phyloP scores from a whole-genome alignment of 1,140 invertebrate species.

The Hypsibius dujardini region DNA sequence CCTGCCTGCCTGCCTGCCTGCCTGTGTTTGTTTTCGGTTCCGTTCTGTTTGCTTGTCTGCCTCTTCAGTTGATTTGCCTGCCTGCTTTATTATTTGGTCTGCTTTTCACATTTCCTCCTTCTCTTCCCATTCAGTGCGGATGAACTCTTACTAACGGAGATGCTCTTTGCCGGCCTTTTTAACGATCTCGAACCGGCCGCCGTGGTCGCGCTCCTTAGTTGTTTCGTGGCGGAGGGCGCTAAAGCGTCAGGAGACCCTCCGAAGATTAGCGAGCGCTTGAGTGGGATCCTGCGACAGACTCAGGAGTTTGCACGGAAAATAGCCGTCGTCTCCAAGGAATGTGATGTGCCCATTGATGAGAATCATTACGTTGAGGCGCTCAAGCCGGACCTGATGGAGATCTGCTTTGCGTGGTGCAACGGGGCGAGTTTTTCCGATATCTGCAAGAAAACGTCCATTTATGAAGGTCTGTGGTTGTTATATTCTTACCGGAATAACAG shows the following conservation, averaged over 20 bases:
- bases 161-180: slow-evolving; percentile 93
- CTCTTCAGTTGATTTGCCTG: too few species aligned
- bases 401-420: slow-evolving; percentile 89
- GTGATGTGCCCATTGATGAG: slow-evolving; percentile 73
- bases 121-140: slow-evolving; percentile 50
- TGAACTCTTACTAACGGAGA: slow-evolving; percentile 89
- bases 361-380: slow-evolving; percentile 79
- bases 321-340: slow-evolving; percentile 58
- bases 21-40: too few species aligned
- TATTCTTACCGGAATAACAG: too few species aligned
- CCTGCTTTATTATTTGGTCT: too few species aligned
- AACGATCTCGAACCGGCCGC: slow-evolving; percentile 64
- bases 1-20: too few species aligned
- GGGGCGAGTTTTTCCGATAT: slow-evolving; percentile 76
- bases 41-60: too few species aligned
- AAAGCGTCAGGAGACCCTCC: slow-evolving; percentile 69
- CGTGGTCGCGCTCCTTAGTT: slow-evolving; percentile 70
- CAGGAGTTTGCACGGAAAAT: slow-evolving; percentile 71
- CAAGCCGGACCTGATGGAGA: slow-evolving; percentile 86
- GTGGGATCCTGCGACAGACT: slow-evolving; percentile 57
- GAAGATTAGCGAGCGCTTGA: slow-evolving; percentile 64
- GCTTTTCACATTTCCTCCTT: too few species aligned
- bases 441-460: slow-evolving; percentile 92
- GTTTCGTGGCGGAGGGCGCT: slow-evolving; percentile 72
- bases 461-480: slow-evolving; percentile 54